phyloP scores from a whole-genome alignment of 1,140 invertebrate species.

The Glossosoma conforme region DNA sequence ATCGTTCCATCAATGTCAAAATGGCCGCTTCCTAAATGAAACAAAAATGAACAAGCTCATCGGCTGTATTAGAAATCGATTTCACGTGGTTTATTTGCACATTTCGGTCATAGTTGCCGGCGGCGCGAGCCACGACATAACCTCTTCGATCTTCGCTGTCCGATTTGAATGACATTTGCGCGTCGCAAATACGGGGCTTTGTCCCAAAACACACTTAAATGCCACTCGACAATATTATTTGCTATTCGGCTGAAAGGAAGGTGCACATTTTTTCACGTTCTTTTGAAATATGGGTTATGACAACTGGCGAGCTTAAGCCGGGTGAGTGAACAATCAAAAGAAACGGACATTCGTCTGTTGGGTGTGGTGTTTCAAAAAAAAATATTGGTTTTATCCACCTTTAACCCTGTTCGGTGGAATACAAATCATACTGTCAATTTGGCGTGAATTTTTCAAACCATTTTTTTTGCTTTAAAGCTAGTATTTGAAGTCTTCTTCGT shows the following conservation, averaged over 20 bases:
- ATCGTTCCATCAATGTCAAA: constrained; percentile 13
- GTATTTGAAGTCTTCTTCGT: too few relatives aligned
- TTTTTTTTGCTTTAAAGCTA: too few relatives aligned
- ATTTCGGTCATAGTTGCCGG: constrained; percentile 28
- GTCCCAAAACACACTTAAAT: constrained; percentile 18
- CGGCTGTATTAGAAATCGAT: constrained; percentile 13
- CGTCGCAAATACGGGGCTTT: constrained; percentile 25
- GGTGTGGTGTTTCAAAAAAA: too few relatives aligned
- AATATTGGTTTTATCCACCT: too few relatives aligned
- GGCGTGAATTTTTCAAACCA: too few relatives aligned
- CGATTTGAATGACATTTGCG: constrained; percentile 23
- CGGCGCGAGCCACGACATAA: constrained; percentile 1
- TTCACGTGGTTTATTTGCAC: constrained; percentile 20
- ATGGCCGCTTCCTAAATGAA: too few relatives aligned
- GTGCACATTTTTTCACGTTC: constrained; percentile 25
- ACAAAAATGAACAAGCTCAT: constrained; percentile 1
- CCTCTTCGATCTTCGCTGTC: constrained; percentile 10
- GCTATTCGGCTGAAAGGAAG: constrained; percentile 25
- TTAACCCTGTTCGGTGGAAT: too few relatives aligned
- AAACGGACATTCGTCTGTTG: too few relatives aligned
- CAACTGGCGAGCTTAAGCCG: too few relatives aligned
- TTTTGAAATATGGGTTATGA: constrained; percentile 25
- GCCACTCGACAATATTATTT: constrained; percentile 27
- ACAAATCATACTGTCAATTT: too few relatives aligned
- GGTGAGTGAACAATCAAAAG: too few relatives aligned